phyloP scores from a whole-genome alignment of 2,113 vertebrate species.

The Leiothrix lutea region DNA sequence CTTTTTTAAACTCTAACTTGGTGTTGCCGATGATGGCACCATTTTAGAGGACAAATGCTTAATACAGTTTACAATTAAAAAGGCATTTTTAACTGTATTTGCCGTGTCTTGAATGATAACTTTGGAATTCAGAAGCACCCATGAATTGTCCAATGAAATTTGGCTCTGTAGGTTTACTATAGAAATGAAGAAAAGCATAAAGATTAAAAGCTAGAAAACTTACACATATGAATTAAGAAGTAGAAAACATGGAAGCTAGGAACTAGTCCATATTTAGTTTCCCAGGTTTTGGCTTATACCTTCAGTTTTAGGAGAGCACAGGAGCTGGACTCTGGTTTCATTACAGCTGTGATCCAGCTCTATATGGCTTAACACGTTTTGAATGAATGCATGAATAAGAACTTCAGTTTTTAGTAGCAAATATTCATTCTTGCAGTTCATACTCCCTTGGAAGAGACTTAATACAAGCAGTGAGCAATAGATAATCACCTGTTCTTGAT shows the following conservation, averaged over 20 bases:
- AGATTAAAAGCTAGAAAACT: not conserved
- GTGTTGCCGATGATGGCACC: not conserved
- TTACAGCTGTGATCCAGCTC: not conserved
- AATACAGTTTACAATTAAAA: not conserved
- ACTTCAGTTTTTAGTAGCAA: not conserved
- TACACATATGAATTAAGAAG: not conserved
- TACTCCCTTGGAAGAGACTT: not conserved
- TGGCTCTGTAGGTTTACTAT: not conserved
- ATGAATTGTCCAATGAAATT: not conserved
- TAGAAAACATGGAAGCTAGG: not conserved
- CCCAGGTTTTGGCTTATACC: not conserved
- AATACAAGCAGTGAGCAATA: not conserved
- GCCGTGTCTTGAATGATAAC: not conserved
- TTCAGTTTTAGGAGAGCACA: not conserved
- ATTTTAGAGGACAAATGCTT: not conserved
- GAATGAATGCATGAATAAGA: not conserved
- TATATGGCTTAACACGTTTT: not conserved
- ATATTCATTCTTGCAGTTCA: not conserved
- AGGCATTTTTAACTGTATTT: not conserved
- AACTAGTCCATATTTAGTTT: not conserved
- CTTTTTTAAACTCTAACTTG: not conserved
- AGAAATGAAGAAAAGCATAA: not conserved
- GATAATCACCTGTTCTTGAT: not conserved
- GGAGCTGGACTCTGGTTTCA: not conserved
- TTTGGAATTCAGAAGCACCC: not conserved